A percentile compares a stretch with the other conserved stretches of the same genome.
Conservation (phyloP, 2,888 invertebrate genomes). For the Folsomia manolachei region DNA sequence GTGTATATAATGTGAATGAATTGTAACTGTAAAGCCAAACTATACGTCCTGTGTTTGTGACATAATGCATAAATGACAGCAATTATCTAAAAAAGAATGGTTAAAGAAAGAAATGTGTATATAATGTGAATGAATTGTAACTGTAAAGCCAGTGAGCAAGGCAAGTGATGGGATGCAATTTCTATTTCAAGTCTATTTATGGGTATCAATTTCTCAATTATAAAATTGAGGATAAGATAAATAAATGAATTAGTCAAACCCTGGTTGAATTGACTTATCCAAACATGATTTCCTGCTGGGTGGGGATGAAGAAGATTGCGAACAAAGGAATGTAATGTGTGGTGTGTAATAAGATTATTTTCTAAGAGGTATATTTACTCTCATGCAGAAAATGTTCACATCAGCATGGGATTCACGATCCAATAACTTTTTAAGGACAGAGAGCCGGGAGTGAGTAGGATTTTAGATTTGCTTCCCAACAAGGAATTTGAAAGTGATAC, state of each 20-base stretch:
- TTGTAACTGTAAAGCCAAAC: not conserved
- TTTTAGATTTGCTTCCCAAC: no score
- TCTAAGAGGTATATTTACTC: no score
- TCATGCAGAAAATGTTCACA: not conserved
- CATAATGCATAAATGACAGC: conserved; percentile 1
- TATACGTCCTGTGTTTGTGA: not conserved
- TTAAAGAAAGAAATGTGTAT: not conserved
- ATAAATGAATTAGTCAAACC: not conserved
- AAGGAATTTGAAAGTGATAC: not conserved
- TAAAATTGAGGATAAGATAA: not conserved
- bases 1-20: not conserved
- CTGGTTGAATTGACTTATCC: not conserved
- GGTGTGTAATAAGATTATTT: no score
- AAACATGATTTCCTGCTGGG: not conserved
- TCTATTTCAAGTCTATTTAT: not conserved
- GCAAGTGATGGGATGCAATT: not conserved
- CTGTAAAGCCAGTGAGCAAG: no score
- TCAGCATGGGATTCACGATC: not conserved
- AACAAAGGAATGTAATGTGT: no score
- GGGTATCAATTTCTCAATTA: not conserved
- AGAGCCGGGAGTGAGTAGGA: not conserved
- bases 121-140: not conserved
- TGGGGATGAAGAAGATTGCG: not conserved
- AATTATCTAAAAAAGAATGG: not conserved
- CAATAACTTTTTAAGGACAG: not conserved